Evolutionary conservation across 2,888 invertebrate species (phyloP).

Genomic region (Ectropis crepuscularia): DNA sequence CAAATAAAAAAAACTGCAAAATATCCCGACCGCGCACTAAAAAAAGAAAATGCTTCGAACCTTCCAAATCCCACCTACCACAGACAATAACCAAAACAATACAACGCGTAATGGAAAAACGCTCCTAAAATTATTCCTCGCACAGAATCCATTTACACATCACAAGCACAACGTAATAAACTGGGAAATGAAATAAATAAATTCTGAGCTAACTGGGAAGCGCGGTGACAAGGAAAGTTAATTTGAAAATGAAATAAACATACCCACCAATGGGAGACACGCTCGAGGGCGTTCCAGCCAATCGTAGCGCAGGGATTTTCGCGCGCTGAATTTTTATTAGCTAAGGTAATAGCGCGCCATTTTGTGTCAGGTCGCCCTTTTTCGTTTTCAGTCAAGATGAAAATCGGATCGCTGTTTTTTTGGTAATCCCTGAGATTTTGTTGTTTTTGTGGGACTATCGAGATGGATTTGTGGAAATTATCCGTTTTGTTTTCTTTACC

Average conservation of each 20-base stretch:
- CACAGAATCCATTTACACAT: constrained; percentile 46
- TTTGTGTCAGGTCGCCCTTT: constrained; percentile 76
- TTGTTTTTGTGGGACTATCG: constrained; percentile 20
- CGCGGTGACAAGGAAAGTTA: constrained; percentile 79
- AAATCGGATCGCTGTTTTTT: constrained; percentile 26
- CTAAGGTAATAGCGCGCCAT: constrained; percentile 82
- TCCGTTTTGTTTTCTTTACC: constrained; percentile 21
- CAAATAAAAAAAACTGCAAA: neutral
- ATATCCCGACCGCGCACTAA: neutral
- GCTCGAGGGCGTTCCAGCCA: constrained; percentile 72
- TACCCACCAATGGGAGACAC: constrained; percentile 69
- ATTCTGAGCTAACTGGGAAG: constrained; percentile 44
- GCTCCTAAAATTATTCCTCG: constrained; percentile 32
- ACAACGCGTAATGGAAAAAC: constrained; percentile 28
- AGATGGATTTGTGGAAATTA: constrained; percentile 24
- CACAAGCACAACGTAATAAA: constrained; percentile 56
- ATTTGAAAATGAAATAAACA: constrained; percentile 84
- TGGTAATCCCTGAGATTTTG: constrained; percentile 26
- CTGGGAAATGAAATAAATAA: constrained; percentile 61
- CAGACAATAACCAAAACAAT: constrained; percentile 30
- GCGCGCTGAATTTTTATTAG: constrained; percentile 85
- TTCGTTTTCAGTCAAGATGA: constrained; percentile 55
- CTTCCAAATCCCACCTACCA: constrained; percentile 9
- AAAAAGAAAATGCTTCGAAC: constrained; percentile 15
- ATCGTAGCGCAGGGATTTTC: constrained; percentile 74